A percentile compares a stretch with the other conserved stretches of the same genome.
These are phyloP conservation scores for Semibalanus balanoides DNA, from an alignment of 1,140 invertebrate species.

Conservation along the genomic window DNA sequence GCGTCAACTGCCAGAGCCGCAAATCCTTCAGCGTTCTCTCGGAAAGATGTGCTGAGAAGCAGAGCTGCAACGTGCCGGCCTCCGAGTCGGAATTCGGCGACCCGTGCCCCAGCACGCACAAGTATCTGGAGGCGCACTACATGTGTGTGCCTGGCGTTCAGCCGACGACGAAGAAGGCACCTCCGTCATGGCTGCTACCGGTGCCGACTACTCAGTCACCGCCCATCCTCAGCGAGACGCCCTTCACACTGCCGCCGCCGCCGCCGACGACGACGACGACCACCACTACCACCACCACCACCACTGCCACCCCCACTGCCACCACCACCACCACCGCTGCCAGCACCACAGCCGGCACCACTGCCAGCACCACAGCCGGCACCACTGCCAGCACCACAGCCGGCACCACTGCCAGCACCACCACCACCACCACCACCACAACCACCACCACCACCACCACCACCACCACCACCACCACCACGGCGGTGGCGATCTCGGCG, in stretches of 20 bases:
- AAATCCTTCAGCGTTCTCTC: conserved; percentile 31
- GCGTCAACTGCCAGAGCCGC: conserved; percentile 83
- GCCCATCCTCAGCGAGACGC: conserved; percentile 21
- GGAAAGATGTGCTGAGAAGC: conserved; percentile 63
- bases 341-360: conserved; percentile 20
- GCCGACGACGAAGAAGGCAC: conserved; percentile 59
- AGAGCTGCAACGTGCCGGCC: conserved; percentile 75
- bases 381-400: conserved; percentile 9
- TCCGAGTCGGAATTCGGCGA: conserved; percentile 77
- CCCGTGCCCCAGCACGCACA: conserved; percentile 79
- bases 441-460: conserved; percentile 19
- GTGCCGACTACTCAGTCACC: conserved; percentile 18
- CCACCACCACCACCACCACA: conserved; percentile 20
- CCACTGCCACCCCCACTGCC: conserved; percentile 21
- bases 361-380: conserved; percentile 18
- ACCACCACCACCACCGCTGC: conserved; percentile 17
- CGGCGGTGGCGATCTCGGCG: conserved; percentile 16
- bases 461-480: conserved; percentile 19
- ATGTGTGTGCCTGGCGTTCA: conserved; percentile 63
- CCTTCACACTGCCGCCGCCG: conserved; percentile 12
- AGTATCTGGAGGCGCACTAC: conserved; percentile 91
- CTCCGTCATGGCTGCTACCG: conserved; percentile 66
- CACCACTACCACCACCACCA: conserved; percentile 19
- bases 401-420: conserved; percentile 17
- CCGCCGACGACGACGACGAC: conserved; percentile 18